Evolutionary conservation across 2,113 vertebrate species (phyloP).

Genomic region (Gopherus evgoodei): DNA sequence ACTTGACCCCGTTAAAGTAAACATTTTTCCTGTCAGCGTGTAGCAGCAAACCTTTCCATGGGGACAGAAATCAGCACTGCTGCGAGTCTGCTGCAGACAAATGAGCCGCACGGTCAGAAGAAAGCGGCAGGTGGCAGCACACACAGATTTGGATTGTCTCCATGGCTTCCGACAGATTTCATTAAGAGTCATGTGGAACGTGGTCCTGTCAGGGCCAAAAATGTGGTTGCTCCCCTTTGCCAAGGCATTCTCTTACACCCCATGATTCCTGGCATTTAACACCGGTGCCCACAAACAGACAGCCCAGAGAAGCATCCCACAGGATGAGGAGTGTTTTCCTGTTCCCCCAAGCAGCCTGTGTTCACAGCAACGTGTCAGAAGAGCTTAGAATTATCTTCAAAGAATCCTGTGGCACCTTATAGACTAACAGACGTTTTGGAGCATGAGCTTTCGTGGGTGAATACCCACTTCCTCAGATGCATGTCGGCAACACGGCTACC

Average conservation of each 20-base stretch:
- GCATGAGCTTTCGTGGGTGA: too few species aligned
- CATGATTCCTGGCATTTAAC: rapidly evolving
- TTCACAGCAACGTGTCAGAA: not conserved
- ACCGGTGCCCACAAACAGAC: rapidly evolving
- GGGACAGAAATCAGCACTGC: not conserved
- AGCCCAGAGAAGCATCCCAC: not conserved
- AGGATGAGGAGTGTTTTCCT: not conserved
- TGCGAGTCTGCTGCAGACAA: not conserved
- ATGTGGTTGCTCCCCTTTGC: not conserved
- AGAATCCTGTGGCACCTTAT: too few species aligned
- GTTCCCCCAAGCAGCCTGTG: not conserved
- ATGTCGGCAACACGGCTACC: too few species aligned
- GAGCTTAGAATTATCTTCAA: not conserved
- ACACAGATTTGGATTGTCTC: not conserved
- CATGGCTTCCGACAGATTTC: not conserved
- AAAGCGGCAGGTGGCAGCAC: not conserved
- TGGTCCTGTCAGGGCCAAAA: not conserved
- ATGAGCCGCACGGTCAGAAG: not conserved
- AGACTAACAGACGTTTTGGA: too few species aligned
- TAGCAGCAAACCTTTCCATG: not conserved
- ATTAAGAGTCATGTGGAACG: rapidly evolving
- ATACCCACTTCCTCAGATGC: too few species aligned
- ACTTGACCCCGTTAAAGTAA: not conserved
- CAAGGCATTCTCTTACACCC: not conserved
- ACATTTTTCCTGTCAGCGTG: not conserved